Conservation (phyloP, 2,113 vertebrate genomes). For the Nothocercus julius region DNA sequence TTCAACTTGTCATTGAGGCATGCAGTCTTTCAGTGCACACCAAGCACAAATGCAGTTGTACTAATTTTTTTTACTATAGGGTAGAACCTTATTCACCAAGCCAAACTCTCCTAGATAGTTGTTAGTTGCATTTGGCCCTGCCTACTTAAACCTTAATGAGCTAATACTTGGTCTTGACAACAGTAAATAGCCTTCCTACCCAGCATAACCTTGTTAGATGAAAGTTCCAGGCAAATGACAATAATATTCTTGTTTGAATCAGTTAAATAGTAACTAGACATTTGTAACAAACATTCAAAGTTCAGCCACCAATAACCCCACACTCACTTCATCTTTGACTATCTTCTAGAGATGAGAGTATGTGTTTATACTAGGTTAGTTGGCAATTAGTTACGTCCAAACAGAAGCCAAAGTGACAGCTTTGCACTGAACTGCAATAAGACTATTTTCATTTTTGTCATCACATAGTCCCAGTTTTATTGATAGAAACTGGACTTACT, state of each 20-base stretch:
- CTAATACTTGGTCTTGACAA: background rate
- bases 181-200: background rate
- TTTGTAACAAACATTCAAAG: background rate
- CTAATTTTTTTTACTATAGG: background rate
- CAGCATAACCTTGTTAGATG: background rate
- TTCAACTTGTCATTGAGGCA: background rate
- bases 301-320: background rate
- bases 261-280: background rate
- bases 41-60: background rate
- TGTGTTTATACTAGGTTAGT: background rate
- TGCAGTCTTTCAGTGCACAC: background rate
- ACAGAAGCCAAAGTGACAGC: background rate
- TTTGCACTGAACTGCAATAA: background rate
- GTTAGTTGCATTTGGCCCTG: background rate
- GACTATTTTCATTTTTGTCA: background rate
- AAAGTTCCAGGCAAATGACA: background rate
- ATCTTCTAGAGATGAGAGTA: background rate
- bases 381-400: background rate
- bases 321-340: background rate
- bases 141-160: background rate
- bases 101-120: background rate
- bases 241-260: background rate
- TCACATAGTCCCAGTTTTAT: background rate
- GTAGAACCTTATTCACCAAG: background rate
- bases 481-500: slow-evolving; percentile 75